These are phyloP conservation scores for Vultur gryphus DNA, from an alignment of 2,797 vertebrate species.

Conservation along the genomic window DNA sequence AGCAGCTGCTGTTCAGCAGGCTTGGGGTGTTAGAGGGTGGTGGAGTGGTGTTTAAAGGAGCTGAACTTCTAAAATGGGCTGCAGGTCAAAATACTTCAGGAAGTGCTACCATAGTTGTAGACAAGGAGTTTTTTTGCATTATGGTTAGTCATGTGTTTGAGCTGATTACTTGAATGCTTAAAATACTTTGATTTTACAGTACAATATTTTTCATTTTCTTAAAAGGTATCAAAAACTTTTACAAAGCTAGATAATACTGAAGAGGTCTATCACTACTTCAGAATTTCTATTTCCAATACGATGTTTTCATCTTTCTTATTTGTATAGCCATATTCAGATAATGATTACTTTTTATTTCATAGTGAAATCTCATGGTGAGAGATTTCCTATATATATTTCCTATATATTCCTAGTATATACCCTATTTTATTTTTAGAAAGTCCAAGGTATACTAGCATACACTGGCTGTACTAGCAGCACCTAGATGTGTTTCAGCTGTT, in stretches of 20 bases:
- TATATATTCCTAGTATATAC: background rate
- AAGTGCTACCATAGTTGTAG: background rate
- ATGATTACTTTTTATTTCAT: background rate
- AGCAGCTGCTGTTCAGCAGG: slow-evolving; percentile 14
- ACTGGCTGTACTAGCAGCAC: background rate
- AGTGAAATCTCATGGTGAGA: background rate
- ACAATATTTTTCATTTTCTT: background rate
- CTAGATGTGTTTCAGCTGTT: background rate
- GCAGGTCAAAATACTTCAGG: background rate
- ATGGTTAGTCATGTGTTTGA: background rate
- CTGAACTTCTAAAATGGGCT: background rate
- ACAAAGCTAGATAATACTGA: background rate
- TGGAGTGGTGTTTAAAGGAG: background rate
- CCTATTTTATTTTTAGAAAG: background rate
- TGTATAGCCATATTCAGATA: background rate
- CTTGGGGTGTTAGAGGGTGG: background rate
- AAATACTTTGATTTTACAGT: background rate
- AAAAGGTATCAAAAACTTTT: background rate
- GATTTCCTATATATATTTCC: too few species aligned
- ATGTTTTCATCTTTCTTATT: background rate
- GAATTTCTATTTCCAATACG: background rate
- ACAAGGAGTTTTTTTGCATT: accelerated
- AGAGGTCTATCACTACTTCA: background rate
- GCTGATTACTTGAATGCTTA: background rate
- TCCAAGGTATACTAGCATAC: background rate